These are phyloP conservation scores for Sphenodon punctatus DNA, from an alignment of 2,797 vertebrate genomes.

Conservation along the genomic window DNA sequence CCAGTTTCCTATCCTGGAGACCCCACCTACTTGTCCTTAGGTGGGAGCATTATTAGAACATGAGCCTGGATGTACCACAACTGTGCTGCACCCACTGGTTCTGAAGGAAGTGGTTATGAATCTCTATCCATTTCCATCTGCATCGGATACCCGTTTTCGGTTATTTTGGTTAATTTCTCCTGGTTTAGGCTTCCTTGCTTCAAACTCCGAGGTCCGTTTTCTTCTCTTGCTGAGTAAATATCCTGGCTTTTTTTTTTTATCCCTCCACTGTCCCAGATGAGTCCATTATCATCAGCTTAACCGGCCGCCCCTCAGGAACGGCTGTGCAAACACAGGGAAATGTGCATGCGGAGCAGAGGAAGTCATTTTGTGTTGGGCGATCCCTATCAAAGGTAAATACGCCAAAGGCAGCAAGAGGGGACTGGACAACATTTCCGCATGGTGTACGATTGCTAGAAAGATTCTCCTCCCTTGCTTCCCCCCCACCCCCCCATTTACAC, in stretches of 20 bases:
- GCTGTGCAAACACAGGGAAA: constrained; percentile 20
- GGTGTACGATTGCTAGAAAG: not conserved
- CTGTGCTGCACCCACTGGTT: no score
- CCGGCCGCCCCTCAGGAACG: not conserved
- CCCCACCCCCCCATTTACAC: no score
- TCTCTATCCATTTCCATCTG: no score
- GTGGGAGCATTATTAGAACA: no score
- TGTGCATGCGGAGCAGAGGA: accelerated
- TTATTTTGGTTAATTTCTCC: no score
- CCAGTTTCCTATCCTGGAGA: no score
- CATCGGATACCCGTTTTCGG: no score
- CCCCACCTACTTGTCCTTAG: no score
- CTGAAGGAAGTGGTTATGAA: no score
- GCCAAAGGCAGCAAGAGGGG: not conserved
- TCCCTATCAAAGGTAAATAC: not conserved
- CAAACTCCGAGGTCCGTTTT: not conserved
- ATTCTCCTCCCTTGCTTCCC: no score
- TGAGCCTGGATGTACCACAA: no score
- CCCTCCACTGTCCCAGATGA: not conserved
- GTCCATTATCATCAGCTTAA: constrained; percentile 19
- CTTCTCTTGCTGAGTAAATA: not conserved
- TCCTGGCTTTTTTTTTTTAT: not conserved
- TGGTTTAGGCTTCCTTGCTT: not conserved
- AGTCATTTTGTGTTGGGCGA: not conserved
- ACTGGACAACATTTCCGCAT: not conserved